Evolutionary conservation across 2,888 invertebrate genomes (phyloP).

Genomic region (Glyphotaelius pellucidus): DNA sequence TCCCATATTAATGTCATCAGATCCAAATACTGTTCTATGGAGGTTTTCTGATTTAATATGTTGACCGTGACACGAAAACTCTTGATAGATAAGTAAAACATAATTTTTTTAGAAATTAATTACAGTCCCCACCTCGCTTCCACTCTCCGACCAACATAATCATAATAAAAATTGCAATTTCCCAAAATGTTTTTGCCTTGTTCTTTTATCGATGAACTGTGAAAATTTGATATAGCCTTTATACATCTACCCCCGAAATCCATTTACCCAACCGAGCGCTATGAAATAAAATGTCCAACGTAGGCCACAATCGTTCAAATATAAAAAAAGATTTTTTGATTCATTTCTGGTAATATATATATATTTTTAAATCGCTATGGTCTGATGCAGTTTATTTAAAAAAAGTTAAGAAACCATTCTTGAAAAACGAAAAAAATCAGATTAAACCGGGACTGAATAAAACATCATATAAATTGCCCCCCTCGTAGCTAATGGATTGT

Average conservation of each 20-base stretch:
- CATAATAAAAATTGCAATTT: conserved; percentile 32
- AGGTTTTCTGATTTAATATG: neutral
- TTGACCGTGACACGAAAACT: neutral
- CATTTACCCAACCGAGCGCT: conserved; percentile 9
- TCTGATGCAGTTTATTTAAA: neutral
- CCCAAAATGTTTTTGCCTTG: neutral
- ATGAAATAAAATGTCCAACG: neutral
- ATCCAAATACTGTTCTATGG: no score
- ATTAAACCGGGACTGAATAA: no score
- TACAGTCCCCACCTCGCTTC: neutral
- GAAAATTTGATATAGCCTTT: conserved; percentile 35
- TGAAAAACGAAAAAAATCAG: no score
- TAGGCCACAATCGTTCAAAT: neutral
- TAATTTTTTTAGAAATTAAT: neutral
- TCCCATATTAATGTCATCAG: no score
- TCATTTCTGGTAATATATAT: neutral
- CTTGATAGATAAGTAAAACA: neutral
- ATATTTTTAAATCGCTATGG: neutral
- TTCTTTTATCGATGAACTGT: conserved; percentile 40
- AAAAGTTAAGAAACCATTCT: no score
- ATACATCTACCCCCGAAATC: neutral
- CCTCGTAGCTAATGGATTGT: no score
- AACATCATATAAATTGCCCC: no score
- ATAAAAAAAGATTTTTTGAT: neutral
- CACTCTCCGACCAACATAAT: neutral